Evolutionary conservation across 2,888 invertebrate genomes (phyloP), one percentile per base, ranked within the genome.

Genomic region (Ochropleura leucogaster): DNA sequence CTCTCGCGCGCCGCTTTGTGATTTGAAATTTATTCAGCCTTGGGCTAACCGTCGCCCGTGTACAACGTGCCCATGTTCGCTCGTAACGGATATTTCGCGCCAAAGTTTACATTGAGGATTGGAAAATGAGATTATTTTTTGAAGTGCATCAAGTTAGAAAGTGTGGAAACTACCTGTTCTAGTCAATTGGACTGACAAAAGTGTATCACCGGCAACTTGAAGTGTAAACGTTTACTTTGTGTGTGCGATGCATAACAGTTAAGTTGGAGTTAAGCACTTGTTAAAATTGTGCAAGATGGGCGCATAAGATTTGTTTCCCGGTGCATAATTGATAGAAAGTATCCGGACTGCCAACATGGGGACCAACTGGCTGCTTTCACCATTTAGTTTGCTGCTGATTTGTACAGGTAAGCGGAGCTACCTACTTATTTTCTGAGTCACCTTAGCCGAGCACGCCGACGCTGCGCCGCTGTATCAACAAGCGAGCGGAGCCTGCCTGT

Each of bases 331-430:
- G 89, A 90, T 92, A 93, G 93, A 95, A 95, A 95, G 95, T 95
- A 90, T 89, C 87, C 85, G 90, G 89, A 90, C 86, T 90, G 88
- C 84, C 89, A 92, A 90, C 91, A 96, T 96, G 96, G 93, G 93
- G 92, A 92, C 89, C 92, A 89, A 92, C 89, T 90, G 93, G 92
- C 92, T 93, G 94, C 95, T 96, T 95, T 96, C 95, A 93, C 95
- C 93, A 89, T 92, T 95, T 91, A 92, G 92, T 92, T 92, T 94
- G 93, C 91, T 95, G 93, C 91, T 95, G 93, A 94, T 95, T 92
- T 95, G 95, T 93, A 91, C 95, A 95, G 96, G 96, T 96, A 96
- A 96, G 95, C 92, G 93, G 90, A 88, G 91, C 90, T 91, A 87
- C 92, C 91, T 92, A 92, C 92, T 92, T 93, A 92, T 88, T 93